Percentiles rank a stretch among this genome's conserved stretches.
Conservation (phyloP, 1,140 invertebrate species). For the Eufriesea mexicana region DNA sequence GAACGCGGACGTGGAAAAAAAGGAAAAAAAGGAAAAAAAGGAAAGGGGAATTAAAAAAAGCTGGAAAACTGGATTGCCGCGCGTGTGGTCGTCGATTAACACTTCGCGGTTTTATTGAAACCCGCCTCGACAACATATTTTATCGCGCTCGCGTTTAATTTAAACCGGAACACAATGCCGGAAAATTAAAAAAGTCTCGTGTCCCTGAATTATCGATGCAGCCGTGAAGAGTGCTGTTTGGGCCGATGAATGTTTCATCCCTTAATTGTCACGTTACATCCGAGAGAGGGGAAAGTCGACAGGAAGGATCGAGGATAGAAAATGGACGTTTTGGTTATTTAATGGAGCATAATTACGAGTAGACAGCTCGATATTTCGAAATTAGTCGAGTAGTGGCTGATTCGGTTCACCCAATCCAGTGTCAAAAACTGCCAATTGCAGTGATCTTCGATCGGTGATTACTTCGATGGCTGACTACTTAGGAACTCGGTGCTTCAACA, state of each 20-base stretch:
- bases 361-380: too few relatives aligned
- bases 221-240: too few relatives aligned
- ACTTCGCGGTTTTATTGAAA: constrained; percentile 20
- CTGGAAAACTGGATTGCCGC: neutral
- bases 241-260: too few relatives aligned
- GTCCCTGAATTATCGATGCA: neutral
- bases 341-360: too few relatives aligned
- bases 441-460: too few relatives aligned
- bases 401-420: too few relatives aligned
- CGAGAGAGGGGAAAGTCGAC: too few relatives aligned
- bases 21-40: neutral
- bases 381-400: too few relatives aligned
- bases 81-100: constrained; percentile 9
- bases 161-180: neutral
- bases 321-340: too few relatives aligned
- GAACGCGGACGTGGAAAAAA: neutral
- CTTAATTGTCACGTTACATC: too few relatives aligned
- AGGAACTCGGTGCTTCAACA: neutral
- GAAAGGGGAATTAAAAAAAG: neutral
- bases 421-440: too few relatives aligned
- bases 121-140: neutral
- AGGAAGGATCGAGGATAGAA: neutral
- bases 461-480: neutral
- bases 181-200: neutral
- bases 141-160: neutral